A percentile compares a stretch with the other conserved stretches of the same genome.
These are phyloP conservation scores for Pseudomyrmex sp. DNA, from an alignment of 1,140 invertebrate genomes.

Conservation along the genomic window DNA sequence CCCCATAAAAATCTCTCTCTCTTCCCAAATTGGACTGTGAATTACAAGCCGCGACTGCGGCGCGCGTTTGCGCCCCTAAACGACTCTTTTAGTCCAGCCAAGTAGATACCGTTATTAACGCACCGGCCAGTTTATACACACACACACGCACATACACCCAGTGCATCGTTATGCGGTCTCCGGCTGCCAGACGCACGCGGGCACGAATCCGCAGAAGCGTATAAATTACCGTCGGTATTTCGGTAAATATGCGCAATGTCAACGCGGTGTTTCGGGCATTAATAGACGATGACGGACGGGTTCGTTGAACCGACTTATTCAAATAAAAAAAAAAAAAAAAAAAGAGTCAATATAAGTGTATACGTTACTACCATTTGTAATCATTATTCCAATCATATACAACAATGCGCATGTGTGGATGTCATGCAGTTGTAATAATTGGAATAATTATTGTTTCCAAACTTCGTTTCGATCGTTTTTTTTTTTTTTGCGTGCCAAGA, in stretches of 20 bases:
- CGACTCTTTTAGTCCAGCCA: constrained; percentile 50
- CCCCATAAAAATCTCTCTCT: constrained; percentile 54
- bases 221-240: constrained; percentile 54
- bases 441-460: background rate
- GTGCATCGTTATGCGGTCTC: constrained; percentile 44
- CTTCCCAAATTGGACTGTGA: constrained; percentile 51
- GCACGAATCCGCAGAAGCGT: constrained; percentile 34
- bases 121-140: constrained; percentile 36
- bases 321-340: too few species aligned
- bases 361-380: too few species aligned
- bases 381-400: background rate
- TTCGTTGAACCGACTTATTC: constrained; percentile 46
- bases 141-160: constrained; percentile 7
- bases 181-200: constrained; percentile 42
- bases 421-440: background rate
- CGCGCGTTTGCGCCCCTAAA: constrained; percentile 51
- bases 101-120: constrained; percentile 56
- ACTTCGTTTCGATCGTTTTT: background rate
- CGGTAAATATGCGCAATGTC: constrained; percentile 51
- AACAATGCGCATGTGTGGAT: too few species aligned
- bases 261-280: constrained; percentile 30
- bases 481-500: background rate
- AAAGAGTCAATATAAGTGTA: too few species aligned
- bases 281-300: constrained; percentile 55
- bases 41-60: constrained; percentile 44